Base-by-base conservation (phyloP, 2,797 vertebrate species). In the Tinamus major region DNA sequence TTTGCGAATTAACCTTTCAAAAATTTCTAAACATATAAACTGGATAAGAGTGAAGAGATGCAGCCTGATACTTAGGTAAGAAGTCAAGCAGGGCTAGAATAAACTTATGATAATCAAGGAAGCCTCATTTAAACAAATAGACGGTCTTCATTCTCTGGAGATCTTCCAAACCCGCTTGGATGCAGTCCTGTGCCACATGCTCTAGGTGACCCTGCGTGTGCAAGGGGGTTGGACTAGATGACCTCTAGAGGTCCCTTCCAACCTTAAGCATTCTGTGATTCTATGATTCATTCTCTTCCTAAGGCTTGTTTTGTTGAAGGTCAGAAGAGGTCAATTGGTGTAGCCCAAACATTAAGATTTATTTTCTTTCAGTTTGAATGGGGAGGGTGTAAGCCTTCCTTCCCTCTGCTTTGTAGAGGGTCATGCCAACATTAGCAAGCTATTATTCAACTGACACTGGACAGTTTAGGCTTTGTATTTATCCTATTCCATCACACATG, bases 1-100 rank as follows among this genome's bases (percentile, higher is more conserved):
- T 79, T 79, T 72, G 14, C 70, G 59, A 81, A 78, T 95, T 35
- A 93, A 69, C 10, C 3, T 55, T 80, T 86, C 33, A 88, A 86
- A 83, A 93, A 61, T 63, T 91, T 86, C 59, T 74, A 69, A 86
- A 46, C 9, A 21, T 29, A 33, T 15, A 58, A 85, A 46, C 13
- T 81, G 81, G 42, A 76, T 44, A 64, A 35, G 92, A 85, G 11
- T 33, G 26, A 93, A 87, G 37, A 68, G 20, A 56, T 31, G 13
- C 35, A 87, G 42, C 55, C 23, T 89, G 42, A 51, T 76, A 59
- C 9, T 74, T 74, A 78, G n/a, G 13, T 53, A 92, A 84, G 51
- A 82, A 85, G 29, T 74, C 70, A 88, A 49, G 15, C 19, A 72
- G 93, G 31, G 42, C 24, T 21, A 89, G 15, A 74, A 67, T 18